These are phyloP conservation scores for Mirza zaza DNA, from an alignment of 2,113 vertebrate genomes.

Conservation along the genomic window DNA sequence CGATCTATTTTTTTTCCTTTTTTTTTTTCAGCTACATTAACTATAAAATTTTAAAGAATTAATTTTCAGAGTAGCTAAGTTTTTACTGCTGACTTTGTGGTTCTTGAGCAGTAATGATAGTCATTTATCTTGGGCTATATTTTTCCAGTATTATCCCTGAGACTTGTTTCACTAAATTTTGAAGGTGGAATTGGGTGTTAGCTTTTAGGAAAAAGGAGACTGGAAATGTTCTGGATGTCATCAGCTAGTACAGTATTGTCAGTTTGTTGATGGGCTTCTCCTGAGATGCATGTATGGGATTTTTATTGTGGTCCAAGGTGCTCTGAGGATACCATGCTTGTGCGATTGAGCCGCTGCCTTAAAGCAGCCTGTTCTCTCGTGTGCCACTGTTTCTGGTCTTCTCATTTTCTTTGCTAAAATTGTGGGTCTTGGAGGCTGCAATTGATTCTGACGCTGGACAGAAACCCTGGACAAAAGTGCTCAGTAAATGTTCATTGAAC, in stretches of 20 bases:
- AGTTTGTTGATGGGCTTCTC: not conserved
- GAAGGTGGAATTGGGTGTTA: not conserved
- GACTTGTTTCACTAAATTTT: not conserved
- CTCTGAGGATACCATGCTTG: too few species aligned
- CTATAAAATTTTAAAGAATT: too few species aligned
- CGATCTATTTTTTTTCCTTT: not conserved
- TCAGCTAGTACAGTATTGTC: not conserved
- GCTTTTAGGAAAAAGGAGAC: not conserved
- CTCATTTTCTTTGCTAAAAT: not conserved
- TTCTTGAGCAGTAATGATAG: not conserved
- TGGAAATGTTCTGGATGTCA: not conserved
- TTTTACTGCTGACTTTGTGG: not conserved
- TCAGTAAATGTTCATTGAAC: not conserved
- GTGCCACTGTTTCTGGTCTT: not conserved
- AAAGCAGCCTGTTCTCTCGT: not conserved
- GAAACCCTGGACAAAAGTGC: not conserved
- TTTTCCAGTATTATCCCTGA: not conserved
- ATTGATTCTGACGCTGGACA: not conserved
- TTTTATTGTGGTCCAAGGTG: accelerated
- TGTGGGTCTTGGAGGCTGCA: not conserved
- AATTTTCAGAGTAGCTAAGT: not conserved
- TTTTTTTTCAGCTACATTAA: not conserved
- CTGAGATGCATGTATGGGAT: too few species aligned
- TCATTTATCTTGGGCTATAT: not conserved
- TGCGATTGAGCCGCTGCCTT: accelerated